These are phyloP conservation scores for Gandaritis pyraliata DNA, from an alignment of 2,888 invertebrate genomes.

Conservation along the genomic window DNA sequence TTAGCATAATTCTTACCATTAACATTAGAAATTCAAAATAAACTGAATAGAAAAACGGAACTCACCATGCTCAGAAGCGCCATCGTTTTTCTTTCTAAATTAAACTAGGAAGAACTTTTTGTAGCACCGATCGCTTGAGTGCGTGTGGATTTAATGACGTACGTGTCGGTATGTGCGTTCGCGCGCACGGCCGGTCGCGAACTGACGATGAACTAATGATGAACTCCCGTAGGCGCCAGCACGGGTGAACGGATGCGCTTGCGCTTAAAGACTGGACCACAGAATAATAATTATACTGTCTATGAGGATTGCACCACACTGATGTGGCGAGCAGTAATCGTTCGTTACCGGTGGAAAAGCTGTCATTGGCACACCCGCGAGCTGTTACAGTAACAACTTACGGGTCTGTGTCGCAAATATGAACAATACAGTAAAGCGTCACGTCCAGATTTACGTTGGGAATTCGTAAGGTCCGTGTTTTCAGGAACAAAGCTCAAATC, in stretches of 20 bases:
- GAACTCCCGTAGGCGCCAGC: conserved; percentile 38
- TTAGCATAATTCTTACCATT: not conserved
- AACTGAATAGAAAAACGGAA: conserved; percentile 38
- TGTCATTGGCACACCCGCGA: not conserved
- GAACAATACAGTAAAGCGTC: too few species aligned
- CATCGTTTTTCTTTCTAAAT: conserved; percentile 73
- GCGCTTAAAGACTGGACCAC: conserved; percentile 13
- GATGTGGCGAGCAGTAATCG: conserved; percentile 1
- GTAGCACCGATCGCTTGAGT: conserved; percentile 49
- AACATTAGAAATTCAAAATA: conserved; percentile 4
- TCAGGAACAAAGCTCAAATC: too few species aligned
- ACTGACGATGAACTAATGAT: conserved; percentile 52
- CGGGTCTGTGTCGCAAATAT: too few species aligned
- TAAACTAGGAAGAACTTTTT: conserved; percentile 71
- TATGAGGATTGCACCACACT: not conserved
- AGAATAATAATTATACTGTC: not conserved
- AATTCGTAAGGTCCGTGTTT: too few species aligned
- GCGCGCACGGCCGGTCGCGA: conserved; percentile 64
- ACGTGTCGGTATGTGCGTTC: conserved; percentile 54
- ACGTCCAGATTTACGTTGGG: too few species aligned
- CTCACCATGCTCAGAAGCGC: conserved; percentile 68
- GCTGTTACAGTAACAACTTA: conserved; percentile 15
- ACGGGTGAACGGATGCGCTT: conserved; percentile 34
- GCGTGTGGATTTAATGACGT: conserved; percentile 14
- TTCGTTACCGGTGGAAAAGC: not conserved